Base-by-base conservation (phyloP, 2,888 invertebrate species). In the Drosophila mimetica region DNA sequence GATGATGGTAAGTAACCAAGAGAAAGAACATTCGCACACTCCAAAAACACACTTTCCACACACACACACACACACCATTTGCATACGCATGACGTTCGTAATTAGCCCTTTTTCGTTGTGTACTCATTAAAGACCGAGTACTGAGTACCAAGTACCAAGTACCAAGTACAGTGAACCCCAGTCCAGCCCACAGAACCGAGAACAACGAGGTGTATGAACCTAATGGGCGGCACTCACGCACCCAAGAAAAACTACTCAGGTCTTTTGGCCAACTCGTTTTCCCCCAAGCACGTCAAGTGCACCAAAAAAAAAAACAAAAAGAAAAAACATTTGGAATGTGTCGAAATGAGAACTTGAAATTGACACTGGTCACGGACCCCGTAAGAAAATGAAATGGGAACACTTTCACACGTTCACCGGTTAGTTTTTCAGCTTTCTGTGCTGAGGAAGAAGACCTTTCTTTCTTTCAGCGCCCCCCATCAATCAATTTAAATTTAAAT, bases 11-110 rank as follows among this genome's bases (percentile, higher is more conserved):
- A n/a, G n/a, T 16, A 61, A 41, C 25, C 25, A 39, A 34, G 25
- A 22, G 36, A 66, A 50, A 39, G 51, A 58, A 66, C 32, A 47
- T 87, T 85, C 89, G 86, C 89, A 88, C 75, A 85, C 77, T 88
- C 88, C 57, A 84, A 61, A 88, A 88, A 84, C 82, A 85, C 71
- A 84, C 65, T 75, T 80, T 71, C 61, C 79, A 72, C 52, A n/a
- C n/a, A n/a, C 36, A 14, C 14, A 8, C 13, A 2, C 4, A 13
- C 25, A 7, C n/a, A 6, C 22, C 74, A 74, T 74, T 74, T 74
- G 71, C 75, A 74, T 71, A 67, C 69, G 69, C 71, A 53, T 73
- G 66, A 46, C 50, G 34, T 36, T 44, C 18, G 66, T 70, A 70
- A 70, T 70, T 70, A 70, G 53, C 65, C 44, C 64, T 72, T 72